Conservation (phyloP, 2,797 vertebrate species). For the Chiroxiphia lanceolata region DNA sequence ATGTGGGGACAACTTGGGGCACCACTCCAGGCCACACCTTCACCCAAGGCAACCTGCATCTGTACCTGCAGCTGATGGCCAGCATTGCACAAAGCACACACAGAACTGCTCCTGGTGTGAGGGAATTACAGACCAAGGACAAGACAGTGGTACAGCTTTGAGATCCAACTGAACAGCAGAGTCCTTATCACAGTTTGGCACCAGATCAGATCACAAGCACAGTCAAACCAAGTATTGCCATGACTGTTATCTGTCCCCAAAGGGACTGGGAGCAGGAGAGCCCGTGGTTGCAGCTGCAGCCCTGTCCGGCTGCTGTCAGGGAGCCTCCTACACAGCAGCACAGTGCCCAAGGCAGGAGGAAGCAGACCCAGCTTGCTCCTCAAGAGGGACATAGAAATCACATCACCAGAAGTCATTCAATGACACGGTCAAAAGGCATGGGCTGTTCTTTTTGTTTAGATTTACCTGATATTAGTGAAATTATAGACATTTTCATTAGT, state of each 20-base stretch:
- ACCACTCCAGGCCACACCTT: neutral
- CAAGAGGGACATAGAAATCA: neutral
- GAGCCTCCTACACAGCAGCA: neutral
- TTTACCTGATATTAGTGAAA: neutral
- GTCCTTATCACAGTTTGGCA: neutral
- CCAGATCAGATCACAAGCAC: neutral
- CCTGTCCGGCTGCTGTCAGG: neutral
- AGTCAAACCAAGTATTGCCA: neutral
- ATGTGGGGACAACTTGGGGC: neutral
- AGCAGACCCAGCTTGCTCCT: neutral
- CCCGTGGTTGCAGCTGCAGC: neutral
- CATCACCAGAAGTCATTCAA: neutral
- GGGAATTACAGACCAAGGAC: neutral
- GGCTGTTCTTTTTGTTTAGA: neutral
- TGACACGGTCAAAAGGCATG: neutral
- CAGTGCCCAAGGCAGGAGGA: neutral
- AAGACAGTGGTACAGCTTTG: accelerated
- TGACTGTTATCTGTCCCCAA: neutral
- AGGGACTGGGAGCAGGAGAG: neutral
- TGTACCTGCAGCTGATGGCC: neutral
- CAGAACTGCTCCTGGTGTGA: neutral
- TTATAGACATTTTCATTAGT: accelerated
- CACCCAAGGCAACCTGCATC: neutral
- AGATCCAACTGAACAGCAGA: neutral
- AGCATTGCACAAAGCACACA: neutral